These are phyloP conservation scores for Limnephilus marmoratus DNA, from an alignment of 2,888 invertebrate species.

Conservation along the genomic window DNA sequence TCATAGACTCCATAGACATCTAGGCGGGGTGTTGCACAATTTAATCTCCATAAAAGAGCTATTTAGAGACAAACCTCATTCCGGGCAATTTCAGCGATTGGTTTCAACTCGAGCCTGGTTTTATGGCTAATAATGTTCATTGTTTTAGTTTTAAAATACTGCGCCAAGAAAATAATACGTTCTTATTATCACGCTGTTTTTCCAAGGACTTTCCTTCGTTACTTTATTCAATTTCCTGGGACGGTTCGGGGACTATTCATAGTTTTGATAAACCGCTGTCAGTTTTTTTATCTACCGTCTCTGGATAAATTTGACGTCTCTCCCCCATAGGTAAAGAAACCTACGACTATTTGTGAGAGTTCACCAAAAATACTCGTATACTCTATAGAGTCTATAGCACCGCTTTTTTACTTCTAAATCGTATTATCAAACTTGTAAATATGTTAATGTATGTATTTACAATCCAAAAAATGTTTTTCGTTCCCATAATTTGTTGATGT, in stretches of 20 bases:
- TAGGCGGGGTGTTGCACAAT: conserved; percentile 57
- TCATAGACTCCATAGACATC: neutral
- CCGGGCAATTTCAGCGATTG: conserved; percentile 50
- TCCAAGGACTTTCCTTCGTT: neutral
- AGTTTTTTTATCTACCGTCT: neutral
- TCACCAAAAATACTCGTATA: no score
- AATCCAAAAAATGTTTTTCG: no score
- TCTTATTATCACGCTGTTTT: neutral
- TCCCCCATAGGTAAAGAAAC: neutral
- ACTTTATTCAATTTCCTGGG: neutral
- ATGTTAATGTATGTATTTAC: no score
- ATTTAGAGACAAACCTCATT: conserved; percentile 60
- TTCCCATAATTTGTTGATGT: no score
- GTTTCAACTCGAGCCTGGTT: conserved; percentile 8
- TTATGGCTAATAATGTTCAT: neutral
- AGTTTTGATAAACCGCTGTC: neutral
- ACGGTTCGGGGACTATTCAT: neutral
- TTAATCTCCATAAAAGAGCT: conserved; percentile 65
- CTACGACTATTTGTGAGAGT: neutral
- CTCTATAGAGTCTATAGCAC: no score
- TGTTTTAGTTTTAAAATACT: conserved; percentile 27
- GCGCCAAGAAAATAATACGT: neutral
- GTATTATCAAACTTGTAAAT: no score
- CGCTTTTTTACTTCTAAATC: no score
- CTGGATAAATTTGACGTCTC: neutral